A percentile compares a stretch with the other conserved stretches of the same genome.
These are phyloP conservation scores for Numida meleagris DNA, from an alignment of 2,113 vertebrate genomes.

Conservation along the genomic window DNA sequence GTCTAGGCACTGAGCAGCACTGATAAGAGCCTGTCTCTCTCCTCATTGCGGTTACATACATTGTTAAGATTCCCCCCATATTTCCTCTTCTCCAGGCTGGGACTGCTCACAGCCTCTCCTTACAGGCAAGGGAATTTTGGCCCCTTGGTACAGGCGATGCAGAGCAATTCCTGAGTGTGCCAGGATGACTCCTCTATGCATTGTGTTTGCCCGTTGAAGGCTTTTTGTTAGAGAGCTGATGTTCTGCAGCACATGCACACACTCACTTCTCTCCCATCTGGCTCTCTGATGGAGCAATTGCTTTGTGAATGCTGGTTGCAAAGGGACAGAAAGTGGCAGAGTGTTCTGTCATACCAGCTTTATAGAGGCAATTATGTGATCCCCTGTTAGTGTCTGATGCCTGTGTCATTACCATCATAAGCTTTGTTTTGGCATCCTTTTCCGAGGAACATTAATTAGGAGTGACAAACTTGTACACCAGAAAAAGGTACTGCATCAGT, in stretches of 20 bases:
- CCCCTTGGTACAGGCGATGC: neutral
- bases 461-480: slow-evolving; percentile 9
- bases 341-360: neutral
- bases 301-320: neutral
- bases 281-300: neutral
- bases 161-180: no score
- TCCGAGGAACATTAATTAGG: slow-evolving; percentile 34
- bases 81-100: neutral
- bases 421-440: neutral
- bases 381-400: neutral
- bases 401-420: neutral
- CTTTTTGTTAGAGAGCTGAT: neutral
- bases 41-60: neutral
- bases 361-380: neutral
- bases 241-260: neutral
- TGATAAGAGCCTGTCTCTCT: neutral
- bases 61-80: neutral
- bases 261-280: accelerated
- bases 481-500: neutral
- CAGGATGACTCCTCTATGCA: neutral
- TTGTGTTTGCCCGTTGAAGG: neutral
- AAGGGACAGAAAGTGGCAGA: neutral
- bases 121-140: neutral
- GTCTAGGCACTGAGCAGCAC: neutral
- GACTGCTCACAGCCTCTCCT: neutral